These are phyloP conservation scores for Ips typographus DNA, from an alignment of 1,140 invertebrate species.

Conservation along the genomic window DNA sequence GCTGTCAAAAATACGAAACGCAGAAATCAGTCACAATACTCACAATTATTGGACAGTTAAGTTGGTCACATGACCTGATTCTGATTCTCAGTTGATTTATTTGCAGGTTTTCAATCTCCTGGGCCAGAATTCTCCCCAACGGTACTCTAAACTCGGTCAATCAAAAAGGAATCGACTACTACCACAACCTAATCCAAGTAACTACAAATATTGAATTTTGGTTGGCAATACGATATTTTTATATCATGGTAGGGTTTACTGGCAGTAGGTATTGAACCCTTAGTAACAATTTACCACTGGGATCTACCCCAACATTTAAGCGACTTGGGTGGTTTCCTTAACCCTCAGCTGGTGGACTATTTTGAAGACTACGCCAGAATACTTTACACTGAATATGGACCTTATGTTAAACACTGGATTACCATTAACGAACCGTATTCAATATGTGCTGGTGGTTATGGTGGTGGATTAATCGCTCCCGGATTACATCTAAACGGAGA, in stretches of 20 bases:
- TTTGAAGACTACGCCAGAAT: constrained; percentile 47
- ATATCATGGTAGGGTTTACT: constrained; percentile 52
- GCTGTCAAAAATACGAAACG: not conserved
- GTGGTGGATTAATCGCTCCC: constrained; percentile 9
- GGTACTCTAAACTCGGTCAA: constrained; percentile 56
- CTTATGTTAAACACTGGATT: constrained; percentile 34
- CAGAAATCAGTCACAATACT: not conserved
- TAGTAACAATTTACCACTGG: constrained; percentile 48
- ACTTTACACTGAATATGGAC: constrained; percentile 31
- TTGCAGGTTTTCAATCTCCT: constrained; percentile 61
- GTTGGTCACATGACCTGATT: not conserved
- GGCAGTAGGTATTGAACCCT: constrained; percentile 54
- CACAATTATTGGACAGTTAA: not conserved
- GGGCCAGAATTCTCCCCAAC: constrained; percentile 54
- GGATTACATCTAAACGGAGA: constrained; percentile 15
- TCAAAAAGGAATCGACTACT: constrained; percentile 62
- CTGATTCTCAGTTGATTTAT: not conserved
- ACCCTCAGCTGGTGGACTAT: constrained; percentile 41
- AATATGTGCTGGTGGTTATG: constrained; percentile 13
- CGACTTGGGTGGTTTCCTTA: constrained; percentile 59
- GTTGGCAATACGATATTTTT: not conserved
- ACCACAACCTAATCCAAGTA: constrained; percentile 60
- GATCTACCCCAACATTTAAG: constrained; percentile 41
- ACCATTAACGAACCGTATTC: constrained; percentile 51
- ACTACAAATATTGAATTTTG: constrained; percentile 4